Base-by-base conservation (phyloP, 2,797 vertebrate genomes). In the Clarias pachynema region DNA sequence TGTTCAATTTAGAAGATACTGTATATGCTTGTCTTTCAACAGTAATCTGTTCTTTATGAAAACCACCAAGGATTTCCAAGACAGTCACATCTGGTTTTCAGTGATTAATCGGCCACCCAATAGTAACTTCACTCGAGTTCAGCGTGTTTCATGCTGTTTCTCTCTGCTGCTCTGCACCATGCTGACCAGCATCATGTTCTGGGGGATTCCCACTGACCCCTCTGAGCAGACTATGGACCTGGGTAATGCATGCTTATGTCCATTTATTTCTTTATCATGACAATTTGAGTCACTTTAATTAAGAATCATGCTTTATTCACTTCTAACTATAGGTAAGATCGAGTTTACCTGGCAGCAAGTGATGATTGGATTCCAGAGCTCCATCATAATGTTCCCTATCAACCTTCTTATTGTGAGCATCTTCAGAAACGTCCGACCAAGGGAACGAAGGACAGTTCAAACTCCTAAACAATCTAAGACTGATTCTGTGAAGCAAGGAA, bases 311-410 rank as follows among this genome's bases (percentile, higher is more conserved):
- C 1, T 62, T 18, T 66, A 22, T 56, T 12, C 26, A 66, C 53
- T 53, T 85, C 65, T 75, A n/a, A 12, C 87, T 89, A 34, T 91
- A 99, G 98, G 98, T 89, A 95, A 97, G 86, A 97, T 98, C 0
- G 96, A 98, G 90, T 97, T 99, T 91, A 99, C 97, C 0, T 99
- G 97, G 98, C 98, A 98, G 84, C 97, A 99, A 89, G 97, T 98
- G 85, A 96, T 97, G 95, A 97, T 98, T 7, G 98, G 97, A 69
- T 87, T 99, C 87, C 97, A 99, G 92, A 99, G 97, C 92, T 99
- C 98, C 16, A 91, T 99, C 88, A 96, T 99, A 75, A 97, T 98
- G 97, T 98, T 99, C 87, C 97, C 98, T 88, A 96, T 99, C 95
- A 99, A 99, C 91, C 95, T 99, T 83, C 94, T 99, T 49, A 99